These are phyloP conservation scores for Polylopha cassiicola DNA, from an alignment of 2,888 invertebrate species.

Conservation along the genomic window DNA sequence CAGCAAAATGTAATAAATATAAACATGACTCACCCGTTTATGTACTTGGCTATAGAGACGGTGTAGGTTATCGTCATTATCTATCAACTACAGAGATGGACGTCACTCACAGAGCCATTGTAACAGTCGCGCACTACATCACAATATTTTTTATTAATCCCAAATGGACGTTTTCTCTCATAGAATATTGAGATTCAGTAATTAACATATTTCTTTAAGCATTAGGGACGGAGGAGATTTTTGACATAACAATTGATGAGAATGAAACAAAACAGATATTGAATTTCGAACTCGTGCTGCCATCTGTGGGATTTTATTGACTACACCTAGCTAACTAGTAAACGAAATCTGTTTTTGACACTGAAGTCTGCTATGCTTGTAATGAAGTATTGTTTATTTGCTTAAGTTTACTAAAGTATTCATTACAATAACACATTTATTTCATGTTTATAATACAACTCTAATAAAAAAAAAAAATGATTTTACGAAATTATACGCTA, in stretches of 20 bases:
- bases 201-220: too few relatives aligned
- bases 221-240: conserved; percentile 27
- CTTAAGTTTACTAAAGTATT: too few relatives aligned
- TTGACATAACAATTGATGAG: conserved; percentile 40
- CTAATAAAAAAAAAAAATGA: too few relatives aligned
- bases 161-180: too few relatives aligned
- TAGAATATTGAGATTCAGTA: too few relatives aligned
- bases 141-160: too few relatives aligned
- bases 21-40: conserved; percentile 75
- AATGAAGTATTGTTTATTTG: too few relatives aligned
- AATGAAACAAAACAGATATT: conserved; percentile 60
- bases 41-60: conserved; percentile 65
- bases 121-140: too few relatives aligned
- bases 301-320: conserved; percentile 44
- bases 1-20: conserved; percentile 73
- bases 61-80: conserved; percentile 71
- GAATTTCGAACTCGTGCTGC: conserved; percentile 54
- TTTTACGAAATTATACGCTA: neutral
- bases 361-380: conserved; percentile 38
- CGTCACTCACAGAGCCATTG: conserved; percentile 61
- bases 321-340: conserved; percentile 21
- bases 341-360: conserved; percentile 33
- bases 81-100: conserved; percentile 42
- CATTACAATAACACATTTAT: too few relatives aligned
- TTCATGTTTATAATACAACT: too few relatives aligned